Evolutionary conservation across 2,888 invertebrate species (phyloP).

Genomic region (Choreutis nemorana): DNA sequence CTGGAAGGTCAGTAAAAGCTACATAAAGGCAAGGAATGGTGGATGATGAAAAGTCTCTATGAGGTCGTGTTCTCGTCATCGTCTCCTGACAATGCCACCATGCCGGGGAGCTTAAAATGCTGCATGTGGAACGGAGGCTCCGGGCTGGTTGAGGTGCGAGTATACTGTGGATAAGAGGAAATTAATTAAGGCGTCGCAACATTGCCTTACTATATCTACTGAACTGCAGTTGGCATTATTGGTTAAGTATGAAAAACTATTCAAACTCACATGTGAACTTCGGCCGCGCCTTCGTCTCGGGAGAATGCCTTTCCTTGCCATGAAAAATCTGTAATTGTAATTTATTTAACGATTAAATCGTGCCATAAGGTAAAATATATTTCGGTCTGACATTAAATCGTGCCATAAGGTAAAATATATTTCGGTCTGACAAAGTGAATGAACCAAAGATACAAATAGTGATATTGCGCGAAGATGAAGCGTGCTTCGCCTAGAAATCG

Average conservation of each 20-base stretch:
- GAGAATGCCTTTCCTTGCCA: constrained; percentile 86
- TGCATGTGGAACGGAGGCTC: constrained; percentile 79
- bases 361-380: neutral
- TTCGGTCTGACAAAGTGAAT: constrained; percentile 2
- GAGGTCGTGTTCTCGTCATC: too few species aligned
- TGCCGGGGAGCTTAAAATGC: constrained; percentile 75
- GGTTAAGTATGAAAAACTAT: too few species aligned
- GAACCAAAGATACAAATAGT: constrained; percentile 4
- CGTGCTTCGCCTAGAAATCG: too few species aligned
- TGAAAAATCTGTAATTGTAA: constrained; percentile 71
- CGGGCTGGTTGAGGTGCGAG: constrained; percentile 64
- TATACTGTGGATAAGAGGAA: too few species aligned
- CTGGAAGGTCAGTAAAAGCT: too few species aligned
- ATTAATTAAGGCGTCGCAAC: too few species aligned
- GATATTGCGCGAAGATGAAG: too few species aligned
- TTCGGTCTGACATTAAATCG: neutral
- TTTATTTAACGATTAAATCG: neutral
- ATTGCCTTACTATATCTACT: too few species aligned
- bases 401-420: neutral
- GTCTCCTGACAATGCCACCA: constrained; percentile 45
- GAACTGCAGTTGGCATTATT: too few species aligned
- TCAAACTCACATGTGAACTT: too few species aligned
- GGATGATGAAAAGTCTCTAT: too few species aligned
- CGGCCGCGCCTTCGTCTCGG: constrained; percentile 82
- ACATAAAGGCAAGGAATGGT: too few species aligned